A percentile compares a stretch with the other conserved stretches of the same genome.
Evolutionary conservation across 2,888 invertebrate genomes (phyloP).

Genomic region (Chrysolina oricalcia): DNA sequence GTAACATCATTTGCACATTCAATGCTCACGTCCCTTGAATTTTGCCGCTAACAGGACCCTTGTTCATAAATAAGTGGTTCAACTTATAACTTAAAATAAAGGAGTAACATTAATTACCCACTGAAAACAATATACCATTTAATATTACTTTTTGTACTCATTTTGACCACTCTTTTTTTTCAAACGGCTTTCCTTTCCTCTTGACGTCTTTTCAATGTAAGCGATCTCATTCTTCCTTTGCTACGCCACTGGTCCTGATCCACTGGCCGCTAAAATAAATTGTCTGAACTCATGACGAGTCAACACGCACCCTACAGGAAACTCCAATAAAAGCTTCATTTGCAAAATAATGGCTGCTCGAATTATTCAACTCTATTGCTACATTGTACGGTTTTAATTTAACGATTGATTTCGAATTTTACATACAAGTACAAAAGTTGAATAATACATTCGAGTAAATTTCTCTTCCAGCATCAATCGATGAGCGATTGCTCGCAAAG

Average conservation of each 20-base stretch:
- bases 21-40: no score
- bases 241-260: conserved; percentile 55
- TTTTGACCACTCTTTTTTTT: no score
- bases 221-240: neutral
- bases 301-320: conserved; percentile 67
- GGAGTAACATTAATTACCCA: no score
- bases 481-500: neutral
- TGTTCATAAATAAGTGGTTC: no score
- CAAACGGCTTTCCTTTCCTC: no score
- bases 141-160: no score
- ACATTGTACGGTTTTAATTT: conserved; percentile 59
- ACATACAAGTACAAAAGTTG: conserved; percentile 54
- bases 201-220: no score
- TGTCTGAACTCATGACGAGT: conserved; percentile 67
- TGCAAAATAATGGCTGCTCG: conserved; percentile 70
- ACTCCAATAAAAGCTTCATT: conserved; percentile 70
- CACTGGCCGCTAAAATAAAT: conserved; percentile 67
- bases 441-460: conserved; percentile 48
- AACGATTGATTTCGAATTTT: conserved; percentile 61
- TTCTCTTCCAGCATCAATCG: conserved; percentile 5
- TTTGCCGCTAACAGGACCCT: no score
- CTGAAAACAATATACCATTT: no score
- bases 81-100: no score
- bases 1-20: no score
- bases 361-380: conserved; percentile 68